Conservation (phyloP, 2,113 vertebrate species). For the Narcine bancroftii region DNA sequence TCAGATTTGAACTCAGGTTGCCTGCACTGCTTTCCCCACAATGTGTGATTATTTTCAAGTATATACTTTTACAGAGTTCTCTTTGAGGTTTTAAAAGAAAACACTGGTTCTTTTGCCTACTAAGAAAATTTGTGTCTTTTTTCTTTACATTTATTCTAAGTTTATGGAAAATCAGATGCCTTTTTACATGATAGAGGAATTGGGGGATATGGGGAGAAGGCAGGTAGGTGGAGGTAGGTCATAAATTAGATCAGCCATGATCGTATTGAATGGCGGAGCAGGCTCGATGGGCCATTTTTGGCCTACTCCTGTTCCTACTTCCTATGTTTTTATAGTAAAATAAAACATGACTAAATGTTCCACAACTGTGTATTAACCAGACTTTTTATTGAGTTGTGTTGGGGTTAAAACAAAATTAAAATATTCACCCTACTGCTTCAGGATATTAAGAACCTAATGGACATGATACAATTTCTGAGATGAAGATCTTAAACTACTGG, state of each 20-base stretch:
- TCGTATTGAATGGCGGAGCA: too few species aligned
- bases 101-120: background rate
- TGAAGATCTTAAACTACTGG: constrained; percentile 35
- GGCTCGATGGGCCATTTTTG: too few species aligned
- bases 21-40: background rate
- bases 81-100: background rate
- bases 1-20: too few species aligned
- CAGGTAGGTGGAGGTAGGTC: too few species aligned
- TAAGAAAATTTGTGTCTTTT: background rate
- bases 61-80: background rate
- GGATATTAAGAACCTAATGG: constrained; percentile 41
- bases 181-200: too few species aligned
- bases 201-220: too few species aligned
- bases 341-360: background rate
- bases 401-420: constrained; percentile 44
- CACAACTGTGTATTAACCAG: constrained; percentile 44
- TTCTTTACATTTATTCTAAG: background rate
- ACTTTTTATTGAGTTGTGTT: constrained; percentile 56
- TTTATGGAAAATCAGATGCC: background rate
- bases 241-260: too few species aligned
- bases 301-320: too few species aligned
- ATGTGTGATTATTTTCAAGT: background rate
- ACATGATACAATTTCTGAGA: background rate
- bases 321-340: too few species aligned
- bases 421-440: constrained; percentile 41